These are phyloP conservation scores for Labeo catla DNA, from an alignment of 2,113 vertebrate species.

Conservation along the genomic window DNA sequence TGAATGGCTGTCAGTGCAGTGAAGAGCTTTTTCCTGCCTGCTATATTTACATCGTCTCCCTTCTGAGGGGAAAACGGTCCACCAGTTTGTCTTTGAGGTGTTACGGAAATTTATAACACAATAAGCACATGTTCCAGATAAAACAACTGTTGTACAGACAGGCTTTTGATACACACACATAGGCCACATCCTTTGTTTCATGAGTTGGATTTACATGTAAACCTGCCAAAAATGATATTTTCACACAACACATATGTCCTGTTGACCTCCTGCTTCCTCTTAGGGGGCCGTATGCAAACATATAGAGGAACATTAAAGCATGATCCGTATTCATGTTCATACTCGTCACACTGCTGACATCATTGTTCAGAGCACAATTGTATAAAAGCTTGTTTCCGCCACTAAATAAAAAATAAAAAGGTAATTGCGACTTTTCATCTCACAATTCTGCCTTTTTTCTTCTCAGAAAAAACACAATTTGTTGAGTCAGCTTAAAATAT, in stretches of 20 bases:
- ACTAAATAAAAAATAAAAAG: too few relatives aligned
- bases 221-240: background rate
- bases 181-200: constrained; percentile 8
- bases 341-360: background rate
- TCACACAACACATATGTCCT: constrained; percentile 1
- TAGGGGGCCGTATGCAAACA: background rate
- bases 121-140: constrained; percentile 18
- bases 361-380: background rate
- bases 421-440: too few relatives aligned
- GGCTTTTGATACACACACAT: background rate
- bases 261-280: background rate
- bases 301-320: background rate
- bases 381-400: too few relatives aligned
- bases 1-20: constrained; percentile 22
- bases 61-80: constrained; percentile 17
- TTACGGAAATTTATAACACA: constrained; percentile 12
- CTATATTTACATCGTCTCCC: constrained; percentile 35
- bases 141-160: background rate
- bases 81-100: constrained; percentile 18
- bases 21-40: constrained; percentile 43
- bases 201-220: background rate
- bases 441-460: too few relatives aligned
- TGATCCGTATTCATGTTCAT: background rate
- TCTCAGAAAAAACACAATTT: too few relatives aligned
- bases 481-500: too few relatives aligned